Evolutionary conservation across 2,797 vertebrate genomes (phyloP), one percentile per base, ranked within the genome.

Genomic region (Nannoperca obscura): DNA sequence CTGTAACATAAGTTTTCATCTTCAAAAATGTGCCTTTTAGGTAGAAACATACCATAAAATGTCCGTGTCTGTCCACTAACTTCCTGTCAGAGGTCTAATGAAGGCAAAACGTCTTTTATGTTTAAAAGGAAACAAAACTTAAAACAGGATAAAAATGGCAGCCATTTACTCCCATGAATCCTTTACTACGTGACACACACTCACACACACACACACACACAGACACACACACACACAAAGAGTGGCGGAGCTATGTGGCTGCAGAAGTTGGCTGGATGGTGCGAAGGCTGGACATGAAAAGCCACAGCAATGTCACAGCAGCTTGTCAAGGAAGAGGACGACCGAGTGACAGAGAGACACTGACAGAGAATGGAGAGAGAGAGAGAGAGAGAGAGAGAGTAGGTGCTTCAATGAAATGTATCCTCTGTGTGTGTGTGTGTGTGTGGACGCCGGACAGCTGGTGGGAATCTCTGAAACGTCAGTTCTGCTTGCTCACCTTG

Each of bases 231-330:
- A 63, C 42, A 83, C 54, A 60, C 69, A 74, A 63, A 71, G 36
- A 58, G 36, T 4, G 34, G 36, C 70, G 8, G 71, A 81, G 83
- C 79, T 86, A 81, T 89, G 81, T 60, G 19, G 76, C 85, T 85
- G 85, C 91, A 85, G 81, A 93, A 92, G 87, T 88, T 94, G 82
- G 63, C 91, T 84, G 66, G 67, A 50, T 42, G 5, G 86, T 94
- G 93, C 71, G 91, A 94, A 94, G 85, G 86, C 60, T 81, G 82
- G 44, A 93, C 92, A 91, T 93, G 86, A 94, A 93, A 94, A 82
- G 91, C 85, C 85, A 65, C 72, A 90, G 87, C 82, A 93, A 94
- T 94, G 89, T 94, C 84, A 76, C 94, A 86, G 80, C 79, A 75
- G 76, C 50, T 3, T 84, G 93, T 90, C 85, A 93, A 89, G 86